phyloP scores from a whole-genome alignment of 1,140 invertebrate species.

The Oedothorax gibbosus region DNA sequence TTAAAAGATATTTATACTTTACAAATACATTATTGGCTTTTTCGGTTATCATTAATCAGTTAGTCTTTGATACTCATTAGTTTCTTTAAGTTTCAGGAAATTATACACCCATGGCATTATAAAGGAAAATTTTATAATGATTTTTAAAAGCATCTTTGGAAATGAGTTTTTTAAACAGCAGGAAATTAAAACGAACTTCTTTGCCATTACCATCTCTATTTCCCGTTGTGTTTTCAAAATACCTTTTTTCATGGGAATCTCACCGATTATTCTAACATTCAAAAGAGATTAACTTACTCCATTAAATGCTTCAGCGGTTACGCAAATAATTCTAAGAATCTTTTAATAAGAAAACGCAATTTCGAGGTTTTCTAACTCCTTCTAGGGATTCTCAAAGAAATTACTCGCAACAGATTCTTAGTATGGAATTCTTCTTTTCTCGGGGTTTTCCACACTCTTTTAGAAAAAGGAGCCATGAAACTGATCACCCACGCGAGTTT shows the following conservation, averaged over 20 bases:
- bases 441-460: background rate
- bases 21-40: too few relatives aligned
- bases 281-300: background rate
- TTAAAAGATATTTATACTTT: too few relatives aligned
- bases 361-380: background rate
- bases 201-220: background rate
- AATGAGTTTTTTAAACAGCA: background rate
- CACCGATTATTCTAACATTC: background rate
- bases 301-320: slow-evolving; percentile 2
- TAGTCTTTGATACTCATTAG: too few relatives aligned
- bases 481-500: background rate
- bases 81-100: too few relatives aligned
- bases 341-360: background rate
- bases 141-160: background rate
- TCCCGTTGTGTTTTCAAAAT: background rate
- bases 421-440: background rate
- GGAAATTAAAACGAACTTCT: background rate
- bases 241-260: too few relatives aligned
- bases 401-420: background rate
- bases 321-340: background rate
- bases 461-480: background rate
- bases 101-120: background rate
- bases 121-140: background rate
- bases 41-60: too few relatives aligned
- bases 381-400: background rate